Evolutionary conservation across 2,113 vertebrate species (phyloP), one percentile per base, ranked within the genome.

Genomic region (Setophaga kirtlandii): DNA sequence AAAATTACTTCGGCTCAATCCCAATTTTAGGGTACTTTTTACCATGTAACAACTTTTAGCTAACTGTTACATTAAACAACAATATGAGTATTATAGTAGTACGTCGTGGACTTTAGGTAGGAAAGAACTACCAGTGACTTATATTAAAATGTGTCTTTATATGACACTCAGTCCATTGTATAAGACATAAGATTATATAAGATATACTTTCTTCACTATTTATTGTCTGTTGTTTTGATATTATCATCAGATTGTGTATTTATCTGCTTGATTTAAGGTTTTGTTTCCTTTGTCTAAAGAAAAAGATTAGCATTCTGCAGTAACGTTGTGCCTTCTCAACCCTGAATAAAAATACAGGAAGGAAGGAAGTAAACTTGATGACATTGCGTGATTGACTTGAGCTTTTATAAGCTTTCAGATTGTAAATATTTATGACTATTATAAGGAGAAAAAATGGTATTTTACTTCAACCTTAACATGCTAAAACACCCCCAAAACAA

Each of bases 1-100:
- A 63, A 96, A 95, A 96, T 92, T 91, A 83, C 74, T 92, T 96
- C 50, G 73, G 83, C 56, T 89, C 22, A 58, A 71, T 53, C 53
- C 56, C 50, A 95, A 42, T 49, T 93, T 95, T 49, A 83, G 49
- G 33, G 12, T 77, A 77, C 50, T 88, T 88, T 86, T 80, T 75
- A 58, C 77, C 50, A 63, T 63, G 50, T 85, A 96, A 69, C 77
- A 96, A 93, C 42, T 91, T 86, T 75, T 91, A 78, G 41, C 50
- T 52, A 94, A 93, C 78, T 89, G 58, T 94, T 94, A 58, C 28
- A 63, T 93, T 76, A 90, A 89, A 77, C 21, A 96, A 62, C 52
- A 93, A 35, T 68, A 37, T 60, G 20, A 90, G 20, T 59, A 41
- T 10, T 77, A 21, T 81, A 86, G 53, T 37, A 67, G 15, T 35